Percentiles rank a stretch among this genome's conserved stretches.
Evolutionary conservation across 2,888 invertebrate genomes (phyloP).

Genomic region (Dynastes maya): DNA sequence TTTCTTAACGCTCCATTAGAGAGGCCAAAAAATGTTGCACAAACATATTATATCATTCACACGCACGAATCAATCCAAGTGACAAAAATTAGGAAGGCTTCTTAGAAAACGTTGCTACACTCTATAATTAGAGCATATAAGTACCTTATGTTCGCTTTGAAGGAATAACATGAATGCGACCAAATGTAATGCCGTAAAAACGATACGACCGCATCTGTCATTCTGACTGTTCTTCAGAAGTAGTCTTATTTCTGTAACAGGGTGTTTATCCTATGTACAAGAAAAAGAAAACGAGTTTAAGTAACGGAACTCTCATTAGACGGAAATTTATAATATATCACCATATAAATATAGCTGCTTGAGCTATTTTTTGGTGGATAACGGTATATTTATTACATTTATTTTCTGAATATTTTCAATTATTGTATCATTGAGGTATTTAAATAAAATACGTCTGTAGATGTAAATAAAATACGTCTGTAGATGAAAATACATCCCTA

Average conservation of each 20-base stretch:
- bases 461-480: too few species aligned
- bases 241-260: conserved; percentile 30
- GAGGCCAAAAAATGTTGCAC: too few species aligned
- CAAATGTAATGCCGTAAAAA: conserved; percentile 35
- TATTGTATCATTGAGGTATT: too few species aligned
- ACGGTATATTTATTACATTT: background rate
- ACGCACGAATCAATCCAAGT: background rate
- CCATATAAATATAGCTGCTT: background rate
- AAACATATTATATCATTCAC: too few species aligned
- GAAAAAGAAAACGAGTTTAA: conserved; percentile 24
- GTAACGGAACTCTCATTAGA: conserved; percentile 31
- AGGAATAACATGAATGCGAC: conserved; percentile 25
- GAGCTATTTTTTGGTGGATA: background rate
- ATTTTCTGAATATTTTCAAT: background rate
- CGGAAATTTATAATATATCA: conserved; percentile 27
- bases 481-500: too few species aligned
- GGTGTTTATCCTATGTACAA: conserved; percentile 33
- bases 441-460: too few species aligned
- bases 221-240: conserved; percentile 14
- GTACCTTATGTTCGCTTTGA: conserved; percentile 17
- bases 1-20: too few species aligned
- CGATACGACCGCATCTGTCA: conserved; percentile 34
- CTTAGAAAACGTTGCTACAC: background rate
- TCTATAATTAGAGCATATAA: conserved; percentile 37
- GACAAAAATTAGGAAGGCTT: conserved; percentile 12